Percentiles rank a stretch among this genome's conserved stretches.
These are phyloP conservation scores for Sorex araneus DNA, from an alignment of 2,113 vertebrate genomes.

Conservation along the genomic window DNA sequence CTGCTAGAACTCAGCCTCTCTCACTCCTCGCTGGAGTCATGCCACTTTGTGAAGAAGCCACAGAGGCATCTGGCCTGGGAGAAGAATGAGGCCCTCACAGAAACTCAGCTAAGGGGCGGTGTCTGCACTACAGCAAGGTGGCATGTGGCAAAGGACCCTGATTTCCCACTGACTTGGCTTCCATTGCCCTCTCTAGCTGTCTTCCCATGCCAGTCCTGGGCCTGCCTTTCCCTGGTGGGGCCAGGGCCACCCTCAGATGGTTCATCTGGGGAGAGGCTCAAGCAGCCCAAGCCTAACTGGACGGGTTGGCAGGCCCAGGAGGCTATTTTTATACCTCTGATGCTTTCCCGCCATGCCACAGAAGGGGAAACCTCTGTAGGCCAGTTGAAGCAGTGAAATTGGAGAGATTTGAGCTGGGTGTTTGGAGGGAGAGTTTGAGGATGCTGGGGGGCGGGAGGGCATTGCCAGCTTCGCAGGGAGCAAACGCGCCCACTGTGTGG, in stretches of 20 bases:
- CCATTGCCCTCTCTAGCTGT: not conserved
- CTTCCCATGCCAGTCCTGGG: not conserved
- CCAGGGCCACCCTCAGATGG: not conserved
- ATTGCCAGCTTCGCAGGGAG: not conserved
- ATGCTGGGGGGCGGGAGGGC: not conserved
- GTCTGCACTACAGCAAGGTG: not conserved
- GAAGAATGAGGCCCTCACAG: not conserved
- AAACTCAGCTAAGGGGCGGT: not conserved
- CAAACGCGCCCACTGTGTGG: not conserved
- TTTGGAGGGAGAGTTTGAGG: not conserved
- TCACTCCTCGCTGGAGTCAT: not conserved
- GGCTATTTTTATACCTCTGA: not conserved
- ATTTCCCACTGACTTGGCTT: not conserved
- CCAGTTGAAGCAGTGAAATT: not conserved
- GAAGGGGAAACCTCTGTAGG: not conserved
- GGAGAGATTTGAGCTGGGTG: not conserved
- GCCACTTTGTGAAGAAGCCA: not conserved
- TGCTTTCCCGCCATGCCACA: not conserved
- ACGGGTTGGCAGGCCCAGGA: not conserved
- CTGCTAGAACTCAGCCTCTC: constrained; percentile 25
- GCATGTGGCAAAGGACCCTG: not conserved
- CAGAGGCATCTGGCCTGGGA: not conserved
- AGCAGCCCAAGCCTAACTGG: not conserved
- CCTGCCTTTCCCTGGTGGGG: not conserved
- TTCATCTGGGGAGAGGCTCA: too few species aligned